Percentiles rank a stretch among this genome's conserved stretches.
phyloP scores from a whole-genome alignment of 1,140 invertebrate genomes.

The Nixonia krombeini region DNA sequence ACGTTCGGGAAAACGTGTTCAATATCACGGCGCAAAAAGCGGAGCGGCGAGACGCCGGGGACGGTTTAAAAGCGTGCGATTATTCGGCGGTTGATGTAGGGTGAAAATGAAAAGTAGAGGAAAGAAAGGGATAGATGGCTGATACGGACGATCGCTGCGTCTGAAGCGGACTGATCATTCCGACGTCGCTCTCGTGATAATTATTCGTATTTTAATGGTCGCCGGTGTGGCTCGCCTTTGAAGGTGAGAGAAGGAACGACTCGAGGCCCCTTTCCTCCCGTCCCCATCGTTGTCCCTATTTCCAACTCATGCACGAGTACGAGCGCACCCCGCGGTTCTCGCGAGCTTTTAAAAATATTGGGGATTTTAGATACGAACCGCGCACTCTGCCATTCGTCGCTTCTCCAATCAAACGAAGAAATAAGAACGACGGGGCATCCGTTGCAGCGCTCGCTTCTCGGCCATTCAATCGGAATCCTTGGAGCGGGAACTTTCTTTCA shows the following conservation, averaged over 20 bases:
- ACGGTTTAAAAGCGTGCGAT: slow-evolving; percentile 1
- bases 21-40: neutral
- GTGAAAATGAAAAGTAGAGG: slow-evolving; percentile 13
- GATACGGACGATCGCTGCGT: slow-evolving; percentile 66
- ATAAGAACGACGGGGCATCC: slow-evolving; percentile 32
- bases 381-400: slow-evolving; percentile 42
- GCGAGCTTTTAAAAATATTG: slow-evolving; percentile 72
- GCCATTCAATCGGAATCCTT: slow-evolving; percentile 68
- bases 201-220: slow-evolving; percentile 72
- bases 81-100: neutral
- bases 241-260: slow-evolving; percentile 58
- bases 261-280: slow-evolving; percentile 29
- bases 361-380: slow-evolving; percentile 68
- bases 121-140: slow-evolving; percentile 31
- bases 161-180: slow-evolving; percentile 67
- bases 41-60: neutral
- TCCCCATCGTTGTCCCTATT: slow-evolving; percentile 38
- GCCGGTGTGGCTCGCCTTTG: slow-evolving; percentile 65
- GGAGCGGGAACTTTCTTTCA: too few species aligned
- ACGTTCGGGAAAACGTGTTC: too few species aligned
- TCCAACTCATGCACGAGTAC: slow-evolving; percentile 32
- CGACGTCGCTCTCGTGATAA: slow-evolving; percentile 69
- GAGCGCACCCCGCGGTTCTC: slow-evolving; percentile 41
- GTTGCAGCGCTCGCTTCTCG: slow-evolving; percentile 62
- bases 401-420: slow-evolving; percentile 61